Base-by-base conservation (phyloP, 2,113 vertebrate species). In the Bostrychus sinensis region DNA sequence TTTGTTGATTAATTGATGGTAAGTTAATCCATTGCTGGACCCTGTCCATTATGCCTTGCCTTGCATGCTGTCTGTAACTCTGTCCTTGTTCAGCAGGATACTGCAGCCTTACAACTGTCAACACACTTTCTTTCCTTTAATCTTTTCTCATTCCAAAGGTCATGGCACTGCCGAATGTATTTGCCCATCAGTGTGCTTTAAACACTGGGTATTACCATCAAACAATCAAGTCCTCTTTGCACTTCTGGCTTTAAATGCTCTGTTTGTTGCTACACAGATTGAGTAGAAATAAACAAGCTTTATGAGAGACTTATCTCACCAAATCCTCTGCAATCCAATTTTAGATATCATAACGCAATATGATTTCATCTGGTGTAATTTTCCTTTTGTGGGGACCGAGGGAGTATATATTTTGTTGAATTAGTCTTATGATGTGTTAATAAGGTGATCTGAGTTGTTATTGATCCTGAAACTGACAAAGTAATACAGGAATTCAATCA, bases 251-350 rank as follows among this genome's bases (percentile, higher is more conserved):
- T 39, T 61, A 85, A 77, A 75, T 41, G 45, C 64, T 17, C 19
- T 60, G 62, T 72, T 25, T 66, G 76, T 53, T 45, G 48, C 56
- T 54, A 77, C 66, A 63, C 9, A 45, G 64, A 50, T 62, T 51
- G 65, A 6, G 10, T 38, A 37, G 75, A 74, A 82, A 76, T 62
- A 85, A 84, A 87, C 73, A 77, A 71, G 70, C 72, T 65, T 78
- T 54, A 70, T 34, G 61, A 60, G 43, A 62, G 78, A 77, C 46
- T 86, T 81, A 85, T 77, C 66, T 61, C 54, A 58, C 61, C 70
- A 87, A 90, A 87, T 90, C 84, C 83, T 60, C 59, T 68, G 39
- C 62, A 85, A 86, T 84, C 84, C 74, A 85, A 78, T 84, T 67
- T 72, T 13, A 54, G 55, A 78, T 42, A 2, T 60, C 74, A 75